Base-by-base conservation (phyloP, 1,140 invertebrate species). In the Ridgeia piscesae region DNA sequence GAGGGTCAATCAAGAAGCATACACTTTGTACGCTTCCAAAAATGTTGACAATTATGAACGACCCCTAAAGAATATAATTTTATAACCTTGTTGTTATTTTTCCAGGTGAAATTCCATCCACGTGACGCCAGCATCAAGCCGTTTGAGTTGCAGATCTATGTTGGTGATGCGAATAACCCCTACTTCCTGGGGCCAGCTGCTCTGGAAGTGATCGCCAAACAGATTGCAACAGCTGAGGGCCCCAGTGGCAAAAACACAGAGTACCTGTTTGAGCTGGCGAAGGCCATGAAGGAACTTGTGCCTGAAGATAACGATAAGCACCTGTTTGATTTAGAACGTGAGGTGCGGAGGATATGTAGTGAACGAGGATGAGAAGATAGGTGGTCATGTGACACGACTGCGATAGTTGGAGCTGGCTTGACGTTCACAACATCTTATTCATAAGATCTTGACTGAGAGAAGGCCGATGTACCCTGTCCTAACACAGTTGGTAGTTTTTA, bases 191-290 rank as follows among this genome's bases (percentile, higher is more conserved):
- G 96, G 9, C 96, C 97, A 94, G 97, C 98, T 93, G 96, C 97
- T 92, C 94, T 98, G 90, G 96, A 97, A 35, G 97, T 96, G 35
- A 98, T 99, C 93, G 98, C 98, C 2, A 95, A 96, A 35, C 98
- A 98, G 95, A 98, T 99, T 91, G 96, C 97, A 33, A 95, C 96
- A 50, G 97, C 97, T 33, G 95, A 96, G 50, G 98, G 98, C 0
- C 97, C 98, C 0, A 99, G 98, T 95, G 98, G 98, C 0, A 95
- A 97, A 6, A 99, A 99, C 95, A 97, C 97, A 88, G 98, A 99
- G 93, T 99, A 99, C 97, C 96, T 99, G 0, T 98, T 98, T 93
- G 97, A 98, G 94, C 96, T 99, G 93, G 98, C 98, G 0, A 96
- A 97, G 42, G 97, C 98, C 0, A 98, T 99, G 97, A 96, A 97